These are phyloP conservation scores for Sisyra terminalis DNA, from an alignment of 2,888 invertebrate species.

Conservation along the genomic window DNA sequence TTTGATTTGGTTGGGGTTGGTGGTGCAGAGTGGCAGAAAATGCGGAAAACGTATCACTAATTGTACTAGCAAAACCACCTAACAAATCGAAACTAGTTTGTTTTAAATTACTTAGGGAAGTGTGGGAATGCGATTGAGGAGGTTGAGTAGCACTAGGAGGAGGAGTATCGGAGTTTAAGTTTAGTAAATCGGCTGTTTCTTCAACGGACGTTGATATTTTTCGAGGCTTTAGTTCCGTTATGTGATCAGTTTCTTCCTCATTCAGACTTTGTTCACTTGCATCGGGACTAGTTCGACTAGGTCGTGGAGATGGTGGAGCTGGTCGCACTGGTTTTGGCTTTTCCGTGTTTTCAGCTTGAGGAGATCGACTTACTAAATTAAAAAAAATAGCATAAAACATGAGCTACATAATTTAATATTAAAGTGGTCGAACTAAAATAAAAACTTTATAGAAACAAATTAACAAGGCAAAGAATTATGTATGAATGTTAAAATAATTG, in stretches of 20 bases:
- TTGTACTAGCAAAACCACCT: conserved; percentile 26
- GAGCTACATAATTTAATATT: too few species aligned
- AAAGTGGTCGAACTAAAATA: too few species aligned
- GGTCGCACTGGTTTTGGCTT: conserved; percentile 17
- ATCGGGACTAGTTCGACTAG: conserved; percentile 6
- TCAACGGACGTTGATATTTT: conserved; percentile 1
- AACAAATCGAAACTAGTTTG: conserved; percentile 40
- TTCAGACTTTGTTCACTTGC: neutral
- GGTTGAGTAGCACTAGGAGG: neutral
- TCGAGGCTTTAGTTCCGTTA: conserved; percentile 3
- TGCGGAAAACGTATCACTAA: conserved; percentile 6
- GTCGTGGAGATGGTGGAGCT: conserved; percentile 17
- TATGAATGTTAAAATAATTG: too few species aligned
- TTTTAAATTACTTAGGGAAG: conserved; percentile 5
- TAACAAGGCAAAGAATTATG: too few species aligned
- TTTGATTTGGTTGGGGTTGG: neutral
- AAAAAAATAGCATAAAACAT: conserved; percentile 8
- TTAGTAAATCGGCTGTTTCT: conserved; percentile 42
- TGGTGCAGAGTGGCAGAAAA: neutral
- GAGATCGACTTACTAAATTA: conserved; percentile 28
- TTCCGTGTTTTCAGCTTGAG: conserved; percentile 14
- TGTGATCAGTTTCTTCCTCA: neutral
- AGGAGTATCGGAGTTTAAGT: conserved; percentile 24
- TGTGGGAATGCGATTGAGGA: conserved; percentile 4
- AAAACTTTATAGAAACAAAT: too few species aligned